Base-by-base conservation (phyloP, 2,888 invertebrate species). In the Cataglyphis livida region DNA sequence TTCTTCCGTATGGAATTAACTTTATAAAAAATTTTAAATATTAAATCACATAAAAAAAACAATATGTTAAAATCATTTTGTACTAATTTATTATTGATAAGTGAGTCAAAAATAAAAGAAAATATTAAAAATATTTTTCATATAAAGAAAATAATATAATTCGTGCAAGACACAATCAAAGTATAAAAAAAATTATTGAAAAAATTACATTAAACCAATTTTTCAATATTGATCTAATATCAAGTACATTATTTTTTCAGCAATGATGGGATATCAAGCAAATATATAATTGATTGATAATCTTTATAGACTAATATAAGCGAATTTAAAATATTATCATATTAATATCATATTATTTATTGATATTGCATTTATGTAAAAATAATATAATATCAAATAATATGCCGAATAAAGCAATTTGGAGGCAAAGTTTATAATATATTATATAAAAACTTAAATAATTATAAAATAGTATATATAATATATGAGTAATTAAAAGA, bases 221-320 rank as follows among this genome's bases (percentile, higher is more conserved):
- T 65, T 76, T 54, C 18, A 65, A 65, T 65, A 54, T 76, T 65
- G 64, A 75, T 75, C 2, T 62, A 62, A 64, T 74, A 51, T 64
- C 64, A 38, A 65, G 18, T 4, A 28, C n/a, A 61, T 73, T 71
- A 38, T 15, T 57, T 73, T 73, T 61, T 73, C n/a, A 28, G 41
- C 28, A 41, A 41, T 61, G 25, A 73, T 12, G 1, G 12, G 12
- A 61, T 32, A 41, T 12, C 18, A 25, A 57, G 18, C 25, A 4
- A 32, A 7, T 28, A 7, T 41, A 28, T 1, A 73, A 38, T 38
- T 73, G 18, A 38, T 38, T 59, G 28, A 73, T 12, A 59, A 1
- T 38, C 25, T n/a, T 25, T 71, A 15, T 35, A 6, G 10, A 18
- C 10, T 57, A 12, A 54, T 21, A 35, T 54, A 21, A 54, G 18